phyloP scores from a whole-genome alignment of 2,113 vertebrate species.

The Rhodinocichla rosea region DNA sequence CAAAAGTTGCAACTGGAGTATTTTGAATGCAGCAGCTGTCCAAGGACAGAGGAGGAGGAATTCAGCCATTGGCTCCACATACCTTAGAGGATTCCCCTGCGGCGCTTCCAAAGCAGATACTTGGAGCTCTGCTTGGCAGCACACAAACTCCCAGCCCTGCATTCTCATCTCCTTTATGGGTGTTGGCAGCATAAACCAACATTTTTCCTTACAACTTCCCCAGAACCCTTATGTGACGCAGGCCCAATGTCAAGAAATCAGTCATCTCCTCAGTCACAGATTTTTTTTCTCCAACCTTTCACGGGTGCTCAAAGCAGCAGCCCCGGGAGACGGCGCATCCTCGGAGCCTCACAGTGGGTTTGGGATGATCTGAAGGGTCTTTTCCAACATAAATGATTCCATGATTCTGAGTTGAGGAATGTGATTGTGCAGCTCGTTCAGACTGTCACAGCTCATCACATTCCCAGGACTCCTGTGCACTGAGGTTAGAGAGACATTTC shows the following conservation, averaged over 20 bases:
- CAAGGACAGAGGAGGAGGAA: not conserved
- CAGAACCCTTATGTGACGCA: accelerated
- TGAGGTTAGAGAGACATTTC: not conserved
- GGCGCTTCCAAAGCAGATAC: not conserved
- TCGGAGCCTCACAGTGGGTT: accelerated
- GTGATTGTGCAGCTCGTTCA: not conserved
- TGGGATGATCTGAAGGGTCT: not conserved
- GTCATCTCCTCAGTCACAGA: accelerated
- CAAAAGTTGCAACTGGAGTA: accelerated
- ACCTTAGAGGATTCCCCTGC: not conserved
- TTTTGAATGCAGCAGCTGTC: not conserved
- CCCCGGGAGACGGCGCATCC: not conserved
- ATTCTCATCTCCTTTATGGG: not conserved
- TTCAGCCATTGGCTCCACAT: not conserved
- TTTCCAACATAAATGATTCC: not conserved
- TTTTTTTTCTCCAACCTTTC: not conserved
- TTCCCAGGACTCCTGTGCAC: not conserved
- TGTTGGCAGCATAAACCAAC: not conserved
- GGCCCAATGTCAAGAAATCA: not conserved
- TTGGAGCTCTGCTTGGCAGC: not conserved
- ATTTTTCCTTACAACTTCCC: not conserved
- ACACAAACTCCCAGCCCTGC: not conserved
- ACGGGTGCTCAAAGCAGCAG: accelerated
- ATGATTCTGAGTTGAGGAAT: not conserved
- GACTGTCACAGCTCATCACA: not conserved